Evolutionary conservation across 2,113 vertebrate species (phyloP), one percentile per base, ranked within the genome.

Genomic region (Chitala chitala): DNA sequence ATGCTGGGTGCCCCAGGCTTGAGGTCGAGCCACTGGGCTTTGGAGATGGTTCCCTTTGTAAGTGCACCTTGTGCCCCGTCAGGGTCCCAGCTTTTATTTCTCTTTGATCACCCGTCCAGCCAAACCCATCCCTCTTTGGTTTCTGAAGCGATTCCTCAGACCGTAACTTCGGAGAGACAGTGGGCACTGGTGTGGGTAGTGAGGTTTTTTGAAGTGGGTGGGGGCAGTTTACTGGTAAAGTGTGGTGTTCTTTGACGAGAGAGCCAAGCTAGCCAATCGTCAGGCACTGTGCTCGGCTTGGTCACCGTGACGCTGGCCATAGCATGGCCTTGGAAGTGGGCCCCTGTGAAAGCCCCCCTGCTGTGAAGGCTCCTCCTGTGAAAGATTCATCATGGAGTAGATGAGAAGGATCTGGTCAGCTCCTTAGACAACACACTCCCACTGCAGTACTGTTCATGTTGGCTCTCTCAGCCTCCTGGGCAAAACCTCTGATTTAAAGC

Each of bases 101-200:
- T 26, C 64, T 68, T 68, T 68, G 64, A 68, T 68, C 64, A 68
- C 26, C 24, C 20, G n/a, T n/a, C n/a, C 48, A 15, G 20, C 48
- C 7, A 10, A 48, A 22, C 64, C 64, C 64, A 26, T 8, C 40
- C 64, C 22, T 42, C 46, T 42, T 48, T 44, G 24, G 38, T 38
- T 68, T 42, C 64, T 5, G 63, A 26, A 15, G 63, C 10, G 63
- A 20, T 68, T 38, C 42, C 53, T 51, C n/a, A 51, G 68, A 53
- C 24, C 68, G 46, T 69, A 53, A 53, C 68, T 69, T 53, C 46
- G 40, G 68, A 33, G 3, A 31, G 48, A 69, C 68, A 48, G 26
- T 29, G 20, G 68, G n/a, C 33, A 22, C 20, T n/a, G 20, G 20
- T 65, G 8, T n/a, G n/a, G n/a, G n/a, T n/a, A n/a, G n/a, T n/a